phyloP scores from a whole-genome alignment of 2,888 invertebrate genomes.

The Chaitophorus viminalis region DNA sequence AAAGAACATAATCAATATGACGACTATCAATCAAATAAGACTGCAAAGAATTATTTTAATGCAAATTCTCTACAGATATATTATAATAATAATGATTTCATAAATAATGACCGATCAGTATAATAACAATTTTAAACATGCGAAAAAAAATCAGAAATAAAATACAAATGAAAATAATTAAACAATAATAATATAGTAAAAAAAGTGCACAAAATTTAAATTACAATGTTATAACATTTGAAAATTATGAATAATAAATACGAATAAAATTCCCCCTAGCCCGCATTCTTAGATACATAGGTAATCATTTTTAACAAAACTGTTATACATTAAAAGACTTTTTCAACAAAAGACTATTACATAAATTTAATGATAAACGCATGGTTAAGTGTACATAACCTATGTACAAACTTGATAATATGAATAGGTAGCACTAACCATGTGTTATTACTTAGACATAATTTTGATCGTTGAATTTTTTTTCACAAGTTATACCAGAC shows the following conservation, averaged over 20 bases:
- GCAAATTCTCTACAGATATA: background rate
- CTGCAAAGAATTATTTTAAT: background rate
- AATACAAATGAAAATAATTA: conserved; percentile 4
- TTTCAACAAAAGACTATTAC: conserved; percentile 9
- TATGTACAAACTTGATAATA: conserved; percentile 35
- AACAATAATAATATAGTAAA: conserved; percentile 29
- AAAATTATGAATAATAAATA: conserved; percentile 29
- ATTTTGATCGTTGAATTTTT: conserved; percentile 49
- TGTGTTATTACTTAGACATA: conserved; percentile 11
- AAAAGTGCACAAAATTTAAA: conserved; percentile 35
- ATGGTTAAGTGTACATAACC: background rate
- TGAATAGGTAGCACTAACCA: background rate
- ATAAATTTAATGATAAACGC: conserved; percentile 35
- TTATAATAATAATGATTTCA: conserved; percentile 3
- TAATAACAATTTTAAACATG: background rate
- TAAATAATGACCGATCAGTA: background rate
- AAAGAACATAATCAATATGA: background rate
- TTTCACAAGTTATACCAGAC: conserved; percentile 34
- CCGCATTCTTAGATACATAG: conserved; percentile 4
- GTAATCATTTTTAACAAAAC: conserved; percentile 26
- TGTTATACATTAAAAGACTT: conserved; percentile 17
- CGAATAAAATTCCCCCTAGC: conserved; percentile 39
- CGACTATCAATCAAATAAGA: background rate
- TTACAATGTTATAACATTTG: conserved; percentile 35
- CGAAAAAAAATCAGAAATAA: background rate